phyloP scores from a whole-genome alignment of 2,888 invertebrate species.

The Pardosa pseudoannulata region DNA sequence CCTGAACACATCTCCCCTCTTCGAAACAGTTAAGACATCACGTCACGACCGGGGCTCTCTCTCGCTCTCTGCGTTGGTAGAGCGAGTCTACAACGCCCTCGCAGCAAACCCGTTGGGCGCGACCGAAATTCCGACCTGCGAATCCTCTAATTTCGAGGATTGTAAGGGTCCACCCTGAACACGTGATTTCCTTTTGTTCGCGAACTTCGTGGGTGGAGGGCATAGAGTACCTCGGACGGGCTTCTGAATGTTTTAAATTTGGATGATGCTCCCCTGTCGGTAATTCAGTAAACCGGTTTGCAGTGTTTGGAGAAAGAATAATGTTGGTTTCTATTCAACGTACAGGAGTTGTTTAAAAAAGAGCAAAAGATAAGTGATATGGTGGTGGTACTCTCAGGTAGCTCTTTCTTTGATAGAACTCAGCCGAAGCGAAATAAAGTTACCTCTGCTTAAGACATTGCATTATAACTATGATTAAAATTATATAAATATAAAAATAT shows the following conservation, averaged over 20 bases:
- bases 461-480: no score
- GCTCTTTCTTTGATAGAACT: no score
- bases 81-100: background rate
- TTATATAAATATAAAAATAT: no score
- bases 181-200: slow-evolving; percentile 1
- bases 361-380: no score
- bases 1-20: background rate
- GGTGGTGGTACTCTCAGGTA: no score
- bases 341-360: no score
- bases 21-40: background rate
- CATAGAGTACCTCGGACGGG: background rate
- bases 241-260: slow-evolving; percentile 1
- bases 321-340: no score
- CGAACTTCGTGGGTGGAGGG: background rate
- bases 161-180: background rate
- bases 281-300: background rate
- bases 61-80: slow-evolving; percentile 5
- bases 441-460: no score
- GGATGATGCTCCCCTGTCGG: background rate
- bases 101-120: background rate
- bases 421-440: no score
- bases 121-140: background rate
- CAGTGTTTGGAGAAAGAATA: background rate
- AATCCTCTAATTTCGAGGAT: background rate
- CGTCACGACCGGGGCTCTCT: background rate